A percentile compares a stretch with the other conserved stretches of the same genome.
phyloP scores from a whole-genome alignment of 2,888 invertebrate genomes.

The Papilio demoleus region DNA sequence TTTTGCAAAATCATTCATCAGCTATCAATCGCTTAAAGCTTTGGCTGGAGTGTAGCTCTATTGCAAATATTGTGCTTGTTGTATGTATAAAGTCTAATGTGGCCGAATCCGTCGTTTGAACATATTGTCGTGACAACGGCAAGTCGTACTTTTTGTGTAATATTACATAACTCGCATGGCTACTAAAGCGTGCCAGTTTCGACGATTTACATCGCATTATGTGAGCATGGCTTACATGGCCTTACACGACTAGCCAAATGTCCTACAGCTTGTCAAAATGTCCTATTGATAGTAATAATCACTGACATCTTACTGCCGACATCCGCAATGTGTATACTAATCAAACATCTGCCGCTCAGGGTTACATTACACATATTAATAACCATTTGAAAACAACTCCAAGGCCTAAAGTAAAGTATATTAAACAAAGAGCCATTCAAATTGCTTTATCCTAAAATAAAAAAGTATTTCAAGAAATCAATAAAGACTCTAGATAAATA shows the following conservation, averaged over 20 bases:
- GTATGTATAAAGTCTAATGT: too few species aligned
- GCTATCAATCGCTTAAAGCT: too few species aligned
- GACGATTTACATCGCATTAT: too few species aligned
- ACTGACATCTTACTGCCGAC: neutral
- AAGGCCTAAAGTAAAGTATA: conserved; percentile 12
- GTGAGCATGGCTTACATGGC: too few species aligned
- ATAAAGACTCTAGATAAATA: conserved; percentile 26
- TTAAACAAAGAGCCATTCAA: conserved; percentile 13
- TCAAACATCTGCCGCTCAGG: conserved; percentile 28
- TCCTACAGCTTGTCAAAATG: neutral
- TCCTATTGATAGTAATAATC: neutral
- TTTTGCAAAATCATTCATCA: too few species aligned
- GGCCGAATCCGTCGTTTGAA: too few species aligned
- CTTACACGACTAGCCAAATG: neutral
- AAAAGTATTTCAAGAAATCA: conserved; percentile 30
- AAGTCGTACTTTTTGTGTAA: too few species aligned
- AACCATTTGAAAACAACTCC: conserved; percentile 5
- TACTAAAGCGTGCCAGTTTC: too few species aligned
- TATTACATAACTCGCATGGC: too few species aligned
- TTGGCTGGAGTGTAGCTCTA: too few species aligned
- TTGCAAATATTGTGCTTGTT: too few species aligned
- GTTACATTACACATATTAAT: conserved; percentile 15
- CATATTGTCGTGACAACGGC: too few species aligned
- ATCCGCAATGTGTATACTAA: conserved; percentile 28
- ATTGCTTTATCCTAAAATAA: conserved; percentile 24